Evolutionary conservation across 2,113 vertebrate genomes (phyloP).

Genomic region (Urocitellus parryii): DNA sequence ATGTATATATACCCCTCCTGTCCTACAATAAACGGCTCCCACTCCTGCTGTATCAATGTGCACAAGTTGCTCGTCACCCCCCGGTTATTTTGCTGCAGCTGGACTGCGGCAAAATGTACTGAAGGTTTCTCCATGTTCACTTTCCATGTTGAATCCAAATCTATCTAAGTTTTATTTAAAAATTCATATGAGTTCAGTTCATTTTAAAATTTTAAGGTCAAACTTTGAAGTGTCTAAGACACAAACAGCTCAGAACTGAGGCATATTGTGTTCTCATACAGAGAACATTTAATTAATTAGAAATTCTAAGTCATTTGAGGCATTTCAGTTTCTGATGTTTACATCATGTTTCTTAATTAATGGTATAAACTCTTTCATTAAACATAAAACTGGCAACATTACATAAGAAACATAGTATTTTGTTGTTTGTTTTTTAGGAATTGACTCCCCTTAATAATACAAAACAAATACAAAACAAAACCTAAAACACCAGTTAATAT

Average conservation of each 20-base stretch:
- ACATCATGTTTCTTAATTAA: neutral
- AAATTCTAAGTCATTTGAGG: neutral
- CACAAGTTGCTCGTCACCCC: no score
- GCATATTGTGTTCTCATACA: neutral
- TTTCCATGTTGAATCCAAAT: neutral
- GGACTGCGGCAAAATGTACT: no score
- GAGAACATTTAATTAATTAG: neutral
- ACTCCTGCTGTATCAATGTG: no score
- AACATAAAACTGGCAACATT: neutral
- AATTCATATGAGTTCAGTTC: neutral
- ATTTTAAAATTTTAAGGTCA: neutral
- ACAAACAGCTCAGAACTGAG: neutral
- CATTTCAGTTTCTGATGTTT: neutral
- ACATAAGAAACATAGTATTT: neutral
- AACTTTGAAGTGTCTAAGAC: neutral
- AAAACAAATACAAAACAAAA: conserved; percentile 21
- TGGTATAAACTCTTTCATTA: neutral
- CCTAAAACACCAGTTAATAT: neutral
- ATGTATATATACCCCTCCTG: no score
- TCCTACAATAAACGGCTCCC: no score
- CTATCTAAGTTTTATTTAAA: conserved; percentile 10
- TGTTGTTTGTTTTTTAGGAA: neutral
- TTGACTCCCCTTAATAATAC: conserved; percentile 1
- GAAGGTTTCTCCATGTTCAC: neutral
- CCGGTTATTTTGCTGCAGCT: no score